A percentile compares a stretch with the other conserved stretches of the same genome.
These are phyloP conservation scores for Nephrotoma appendiculata DNA, from an alignment of 2,888 invertebrate genomes.

Conservation along the genomic window DNA sequence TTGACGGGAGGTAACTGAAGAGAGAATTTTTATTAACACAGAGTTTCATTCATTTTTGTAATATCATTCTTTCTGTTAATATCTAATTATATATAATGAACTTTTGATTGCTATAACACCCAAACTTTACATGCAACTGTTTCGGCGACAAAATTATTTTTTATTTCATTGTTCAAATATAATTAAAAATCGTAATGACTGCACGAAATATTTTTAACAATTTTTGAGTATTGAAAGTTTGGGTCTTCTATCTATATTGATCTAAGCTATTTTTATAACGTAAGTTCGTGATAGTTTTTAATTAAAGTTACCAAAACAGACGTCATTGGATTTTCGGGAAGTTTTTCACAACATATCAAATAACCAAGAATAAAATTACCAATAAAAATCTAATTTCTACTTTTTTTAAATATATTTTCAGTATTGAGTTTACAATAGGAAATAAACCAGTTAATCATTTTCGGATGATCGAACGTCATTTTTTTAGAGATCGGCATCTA, in stretches of 20 bases:
- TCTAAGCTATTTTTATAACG: not conserved
- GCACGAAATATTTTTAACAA: not conserved
- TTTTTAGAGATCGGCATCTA: conserved; percentile 79
- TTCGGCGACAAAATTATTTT: not conserved
- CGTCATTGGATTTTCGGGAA: too few species aligned
- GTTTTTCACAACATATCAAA: too few species aligned
- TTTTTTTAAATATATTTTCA: conserved; percentile 28
- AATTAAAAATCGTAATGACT: not conserved
- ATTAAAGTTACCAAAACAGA: not conserved
- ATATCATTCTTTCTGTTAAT: too few species aligned
- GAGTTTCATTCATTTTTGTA: too few species aligned
- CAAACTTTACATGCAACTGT: not conserved
- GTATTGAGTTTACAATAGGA: conserved; percentile 95
- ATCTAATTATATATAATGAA: not conserved
- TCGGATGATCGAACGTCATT: conserved; percentile 96
- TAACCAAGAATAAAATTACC: not conserved
- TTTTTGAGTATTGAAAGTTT: not conserved
- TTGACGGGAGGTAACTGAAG: too few species aligned
- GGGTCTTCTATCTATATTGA: not conserved
- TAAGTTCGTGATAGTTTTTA: not conserved
- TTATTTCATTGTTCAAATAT: not conserved
- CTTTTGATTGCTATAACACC: not conserved
- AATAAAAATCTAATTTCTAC: not conserved
- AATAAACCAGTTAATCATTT: conserved; percentile 85
- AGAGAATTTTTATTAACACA: too few species aligned